These are phyloP conservation scores for Festucalex cinctus DNA, from an alignment of 2,113 vertebrate species.

Conservation along the genomic window DNA sequence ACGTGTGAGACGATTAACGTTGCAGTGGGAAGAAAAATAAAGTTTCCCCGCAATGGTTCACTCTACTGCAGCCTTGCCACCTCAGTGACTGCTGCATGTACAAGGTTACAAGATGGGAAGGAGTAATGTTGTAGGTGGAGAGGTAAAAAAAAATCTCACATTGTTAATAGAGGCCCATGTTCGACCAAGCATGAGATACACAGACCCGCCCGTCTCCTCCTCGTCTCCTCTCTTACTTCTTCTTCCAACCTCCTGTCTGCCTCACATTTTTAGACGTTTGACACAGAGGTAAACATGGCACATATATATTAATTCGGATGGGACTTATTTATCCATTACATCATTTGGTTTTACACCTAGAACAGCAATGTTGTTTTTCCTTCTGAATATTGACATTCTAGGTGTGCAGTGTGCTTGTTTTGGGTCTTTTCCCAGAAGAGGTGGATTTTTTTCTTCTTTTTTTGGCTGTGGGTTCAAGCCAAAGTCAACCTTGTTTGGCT, in stretches of 20 bases:
- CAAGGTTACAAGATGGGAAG: slow-evolving; percentile 24
- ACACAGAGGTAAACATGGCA: background rate
- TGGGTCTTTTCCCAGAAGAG: slow-evolving; percentile 6
- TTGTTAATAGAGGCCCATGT: slow-evolving; percentile 54
- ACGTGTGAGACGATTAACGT: background rate
- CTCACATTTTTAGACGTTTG: slow-evolving; percentile 5
- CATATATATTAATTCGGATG: background rate
- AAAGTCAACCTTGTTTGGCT: slow-evolving; percentile 50
- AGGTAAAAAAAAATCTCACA: slow-evolving; percentile 52
- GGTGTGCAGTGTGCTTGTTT: background rate
- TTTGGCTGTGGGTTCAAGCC: slow-evolving; percentile 30
- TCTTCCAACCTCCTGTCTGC: slow-evolving; percentile 33
- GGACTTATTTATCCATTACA: slow-evolving; percentile 1
- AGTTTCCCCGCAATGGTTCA: slow-evolving; percentile 10
- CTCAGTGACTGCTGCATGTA: slow-evolving; percentile 18
- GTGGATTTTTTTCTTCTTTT: background rate
- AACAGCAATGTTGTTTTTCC: background rate
- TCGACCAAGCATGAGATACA: slow-evolving; percentile 37
- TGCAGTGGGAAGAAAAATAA: background rate
- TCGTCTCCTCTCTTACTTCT: slow-evolving; percentile 22
- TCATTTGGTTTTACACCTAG: slow-evolving; percentile 1
- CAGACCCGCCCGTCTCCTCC: slow-evolving; percentile 47
- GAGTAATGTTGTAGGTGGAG: slow-evolving; percentile 28
- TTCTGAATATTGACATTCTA: background rate
- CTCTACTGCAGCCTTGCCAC: slow-evolving; percentile 4